phyloP scores from a whole-genome alignment of 2,888 invertebrate genomes.

The Tetragnatha montana region DNA sequence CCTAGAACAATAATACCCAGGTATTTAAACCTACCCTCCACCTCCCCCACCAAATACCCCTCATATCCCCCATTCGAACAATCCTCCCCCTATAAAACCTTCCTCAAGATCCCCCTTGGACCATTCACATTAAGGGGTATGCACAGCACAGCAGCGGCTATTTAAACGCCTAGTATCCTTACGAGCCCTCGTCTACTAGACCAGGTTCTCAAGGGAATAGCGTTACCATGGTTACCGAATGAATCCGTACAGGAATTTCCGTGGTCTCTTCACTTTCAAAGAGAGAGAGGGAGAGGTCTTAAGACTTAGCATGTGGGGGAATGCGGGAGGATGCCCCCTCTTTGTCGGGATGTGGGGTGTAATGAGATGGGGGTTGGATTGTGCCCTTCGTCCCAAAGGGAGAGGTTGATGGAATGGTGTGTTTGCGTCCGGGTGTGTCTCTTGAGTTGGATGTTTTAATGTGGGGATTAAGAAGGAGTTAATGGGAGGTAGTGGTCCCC shows the following conservation, averaged over 20 bases:
- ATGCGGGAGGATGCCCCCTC: background rate
- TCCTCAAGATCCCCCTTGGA: background rate
- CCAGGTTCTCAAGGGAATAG: conserved; percentile 21
- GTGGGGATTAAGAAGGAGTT: background rate
- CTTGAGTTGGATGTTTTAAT: background rate
- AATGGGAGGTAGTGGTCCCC: background rate
- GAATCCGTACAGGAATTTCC: conserved; percentile 12
- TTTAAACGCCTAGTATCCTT: conserved; percentile 14
- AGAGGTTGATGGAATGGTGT: background rate
- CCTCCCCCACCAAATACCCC: too few relatives aligned
- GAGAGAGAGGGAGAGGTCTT: background rate
- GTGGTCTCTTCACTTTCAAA: background rate
- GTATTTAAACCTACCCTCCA: too few relatives aligned
- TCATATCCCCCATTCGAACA: too few relatives aligned
- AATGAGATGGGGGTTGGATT: background rate
- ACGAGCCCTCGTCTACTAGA: conserved; percentile 1
- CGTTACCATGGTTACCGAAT: conserved; percentile 44
- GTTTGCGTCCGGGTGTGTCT: background rate
- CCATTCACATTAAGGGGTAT: background rate
- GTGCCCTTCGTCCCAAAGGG: background rate
- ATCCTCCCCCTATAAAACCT: too few relatives aligned
- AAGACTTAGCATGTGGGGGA: background rate
- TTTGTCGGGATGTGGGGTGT: background rate
- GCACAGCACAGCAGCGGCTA: background rate
- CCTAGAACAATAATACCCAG: too few relatives aligned